Evolutionary conservation across 2,797 vertebrate species (phyloP).

Genomic region (Acanthurus tractus): DNA sequence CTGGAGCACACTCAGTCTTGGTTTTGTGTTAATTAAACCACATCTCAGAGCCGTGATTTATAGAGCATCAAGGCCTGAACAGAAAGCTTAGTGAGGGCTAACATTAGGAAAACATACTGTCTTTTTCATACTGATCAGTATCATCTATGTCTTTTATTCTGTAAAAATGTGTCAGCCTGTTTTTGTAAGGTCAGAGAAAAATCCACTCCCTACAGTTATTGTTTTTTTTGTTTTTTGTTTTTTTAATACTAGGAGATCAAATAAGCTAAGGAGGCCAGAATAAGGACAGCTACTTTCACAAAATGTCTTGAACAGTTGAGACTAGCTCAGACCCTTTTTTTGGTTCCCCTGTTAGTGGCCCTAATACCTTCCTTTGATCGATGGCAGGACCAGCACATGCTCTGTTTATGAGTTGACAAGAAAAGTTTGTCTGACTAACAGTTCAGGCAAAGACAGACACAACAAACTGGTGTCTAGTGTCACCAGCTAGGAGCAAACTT

Average conservation of each 20-base stretch:
- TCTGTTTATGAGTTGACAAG: background rate
- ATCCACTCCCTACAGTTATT: background rate
- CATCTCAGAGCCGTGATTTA: constrained; percentile 36
- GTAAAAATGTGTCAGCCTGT: background rate
- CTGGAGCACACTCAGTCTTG: constrained; percentile 43
- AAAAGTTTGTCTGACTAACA: background rate
- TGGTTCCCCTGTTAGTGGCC: background rate
- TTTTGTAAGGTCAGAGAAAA: background rate
- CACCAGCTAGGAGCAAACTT: too few relatives aligned
- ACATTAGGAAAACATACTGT: constrained; percentile 11
- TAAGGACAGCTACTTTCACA: background rate
- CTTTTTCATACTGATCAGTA: background rate
- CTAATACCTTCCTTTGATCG: background rate
- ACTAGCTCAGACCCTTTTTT: background rate
- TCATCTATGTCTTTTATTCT: background rate
- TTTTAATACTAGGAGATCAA: background rate
- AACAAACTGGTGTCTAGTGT: background rate
- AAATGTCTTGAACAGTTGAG: constrained; percentile 1
- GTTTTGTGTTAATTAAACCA: constrained; percentile 55
- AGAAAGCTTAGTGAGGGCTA: constrained; percentile 13
- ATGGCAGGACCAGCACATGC: background rate
- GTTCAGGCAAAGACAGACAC: background rate
- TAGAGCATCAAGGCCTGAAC: constrained; percentile 30
- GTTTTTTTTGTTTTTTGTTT: background rate
- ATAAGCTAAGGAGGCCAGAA: background rate